These are phyloP conservation scores for Drosophila bocki DNA, from an alignment of 1,140 invertebrate species.

Conservation along the genomic window DNA sequence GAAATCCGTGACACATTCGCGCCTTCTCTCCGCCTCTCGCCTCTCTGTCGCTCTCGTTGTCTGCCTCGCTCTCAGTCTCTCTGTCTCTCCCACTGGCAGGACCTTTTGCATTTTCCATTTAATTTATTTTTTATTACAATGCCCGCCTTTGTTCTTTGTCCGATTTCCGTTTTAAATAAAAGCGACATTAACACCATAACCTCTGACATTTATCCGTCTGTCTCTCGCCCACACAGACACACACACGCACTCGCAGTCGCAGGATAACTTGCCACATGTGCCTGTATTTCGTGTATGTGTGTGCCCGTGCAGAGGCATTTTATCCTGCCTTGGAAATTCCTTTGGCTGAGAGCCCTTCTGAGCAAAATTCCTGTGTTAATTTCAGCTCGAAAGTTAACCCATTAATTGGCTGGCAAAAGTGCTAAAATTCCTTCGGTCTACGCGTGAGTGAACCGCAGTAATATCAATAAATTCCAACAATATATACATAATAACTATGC, in stretches of 20 bases:
- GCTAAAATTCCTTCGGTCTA: slow-evolving; percentile 14
- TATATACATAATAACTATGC: slow-evolving; percentile 29
- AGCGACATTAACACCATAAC: slow-evolving; percentile 82
- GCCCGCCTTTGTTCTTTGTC: slow-evolving; percentile 64
- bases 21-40: slow-evolving; percentile 37
- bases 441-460: slow-evolving; percentile 34
- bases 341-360: slow-evolving; percentile 5
- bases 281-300: slow-evolving; percentile 15
- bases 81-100: neutral
- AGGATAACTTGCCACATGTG: slow-evolving; percentile 41
- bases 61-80: neutral
- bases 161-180: slow-evolving; percentile 82
- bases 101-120: slow-evolving; percentile 75
- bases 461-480: slow-evolving; percentile 53
- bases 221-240: slow-evolving; percentile 22
- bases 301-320: slow-evolving; percentile 51
- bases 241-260: neutral
- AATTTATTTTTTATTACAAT: slow-evolving; percentile 81
- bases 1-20: slow-evolving; percentile 83
- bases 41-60: neutral
- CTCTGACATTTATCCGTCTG: slow-evolving; percentile 71
- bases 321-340: slow-evolving; percentile 32
- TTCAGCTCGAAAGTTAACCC: slow-evolving; percentile 57
- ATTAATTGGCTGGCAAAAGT: slow-evolving; percentile 59
- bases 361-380: slow-evolving; percentile 47